These are phyloP conservation scores for Calcarius ornatus DNA, from an alignment of 2,113 vertebrate genomes.

Conservation along the genomic window DNA sequence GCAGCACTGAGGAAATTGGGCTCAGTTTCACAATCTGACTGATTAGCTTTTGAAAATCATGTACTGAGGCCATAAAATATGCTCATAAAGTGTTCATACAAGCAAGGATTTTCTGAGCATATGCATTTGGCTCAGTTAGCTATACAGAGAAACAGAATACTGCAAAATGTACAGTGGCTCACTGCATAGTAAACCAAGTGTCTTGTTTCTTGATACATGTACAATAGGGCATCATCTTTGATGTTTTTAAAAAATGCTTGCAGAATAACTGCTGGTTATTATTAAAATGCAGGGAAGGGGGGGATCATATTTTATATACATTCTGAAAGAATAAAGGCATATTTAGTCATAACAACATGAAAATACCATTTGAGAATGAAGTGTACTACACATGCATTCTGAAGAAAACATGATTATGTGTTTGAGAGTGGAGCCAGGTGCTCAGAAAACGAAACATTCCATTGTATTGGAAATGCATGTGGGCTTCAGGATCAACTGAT, in stretches of 20 bases:
- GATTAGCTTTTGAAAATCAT: constrained; percentile 44
- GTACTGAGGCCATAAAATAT: constrained; percentile 1
- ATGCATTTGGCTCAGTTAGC: not conserved
- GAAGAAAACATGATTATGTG: not conserved
- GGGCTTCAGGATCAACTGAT: not conserved
- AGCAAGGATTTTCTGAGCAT: constrained; percentile 2
- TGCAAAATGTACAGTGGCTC: not conserved
- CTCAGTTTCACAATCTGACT: constrained; percentile 36
- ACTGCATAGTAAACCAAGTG: not conserved
- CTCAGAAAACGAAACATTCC: not conserved
- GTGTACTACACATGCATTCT: not conserved
- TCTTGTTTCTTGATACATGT: not conserved
- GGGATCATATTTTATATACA: not conserved
- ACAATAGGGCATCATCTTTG: not conserved
- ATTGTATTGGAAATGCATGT: not conserved
- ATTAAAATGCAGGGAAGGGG: not conserved
- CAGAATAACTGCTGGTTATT: not conserved
- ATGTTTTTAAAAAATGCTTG: not conserved
- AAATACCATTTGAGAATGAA: not conserved
- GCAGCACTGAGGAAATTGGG: not conserved
- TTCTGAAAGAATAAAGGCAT: not conserved
- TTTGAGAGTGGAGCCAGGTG: constrained; percentile 12
- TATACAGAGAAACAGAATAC: not conserved
- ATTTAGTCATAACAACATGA: constrained; percentile 1
- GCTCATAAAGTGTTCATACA: constrained; percentile 10